Conservation (phyloP, 1,140 invertebrate genomes). For the Coenobita brevimanus region DNA sequence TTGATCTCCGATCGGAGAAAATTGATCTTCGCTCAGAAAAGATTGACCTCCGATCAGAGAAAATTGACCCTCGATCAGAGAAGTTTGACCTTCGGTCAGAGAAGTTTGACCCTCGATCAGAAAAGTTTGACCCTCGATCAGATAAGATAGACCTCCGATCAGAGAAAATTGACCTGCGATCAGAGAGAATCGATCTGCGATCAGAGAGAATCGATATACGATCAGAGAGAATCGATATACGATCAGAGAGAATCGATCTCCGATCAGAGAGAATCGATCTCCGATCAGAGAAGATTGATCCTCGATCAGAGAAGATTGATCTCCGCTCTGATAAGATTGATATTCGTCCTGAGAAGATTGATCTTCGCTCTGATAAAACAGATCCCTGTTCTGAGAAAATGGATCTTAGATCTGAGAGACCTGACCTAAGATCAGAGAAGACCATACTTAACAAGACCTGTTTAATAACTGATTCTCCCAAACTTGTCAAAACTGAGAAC, state of each 20-base stretch:
- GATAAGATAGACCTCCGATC: conserved; percentile 41
- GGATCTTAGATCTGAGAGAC: no score
- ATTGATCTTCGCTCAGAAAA: conserved; percentile 26
- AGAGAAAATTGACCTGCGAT: not conserved
- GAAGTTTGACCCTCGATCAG: conserved; percentile 39
- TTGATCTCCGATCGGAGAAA: no score
- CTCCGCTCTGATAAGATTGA: no score
- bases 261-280: conserved; percentile 40
- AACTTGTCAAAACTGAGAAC: conserved; percentile 32
- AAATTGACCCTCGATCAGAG: conserved; percentile 37
- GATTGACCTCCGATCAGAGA: no score
- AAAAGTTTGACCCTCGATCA: no score
- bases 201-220: no score
- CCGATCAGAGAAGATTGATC: not conserved
- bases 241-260: not conserved
- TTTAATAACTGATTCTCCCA: conserved; percentile 21
- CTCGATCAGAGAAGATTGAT: no score
- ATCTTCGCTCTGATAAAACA: no score
- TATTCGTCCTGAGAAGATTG: no score
- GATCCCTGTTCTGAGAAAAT: no score
- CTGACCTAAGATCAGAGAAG: conserved; percentile 38
- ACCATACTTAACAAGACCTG: conserved; percentile 13
- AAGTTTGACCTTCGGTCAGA: no score
- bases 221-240: conserved; percentile 30
- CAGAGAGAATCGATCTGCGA: conserved; percentile 38